Evolutionary conservation across 1,140 invertebrate species (phyloP), one percentile per base, ranked within the genome.

Genomic region (Pectinophora gossypiella): DNA sequence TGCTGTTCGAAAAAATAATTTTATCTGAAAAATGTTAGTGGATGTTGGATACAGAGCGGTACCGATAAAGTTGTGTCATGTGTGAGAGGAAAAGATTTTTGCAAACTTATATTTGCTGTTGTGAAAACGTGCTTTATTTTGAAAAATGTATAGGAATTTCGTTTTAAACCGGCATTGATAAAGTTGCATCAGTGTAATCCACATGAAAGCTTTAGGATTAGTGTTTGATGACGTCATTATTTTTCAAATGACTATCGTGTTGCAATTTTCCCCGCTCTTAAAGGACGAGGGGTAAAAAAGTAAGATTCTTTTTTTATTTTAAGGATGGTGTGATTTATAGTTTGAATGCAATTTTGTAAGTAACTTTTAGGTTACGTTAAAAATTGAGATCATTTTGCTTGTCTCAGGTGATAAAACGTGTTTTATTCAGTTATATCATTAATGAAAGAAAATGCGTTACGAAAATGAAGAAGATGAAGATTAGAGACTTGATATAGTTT

Each of bases 141-240:
- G n/a, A n/a, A n/a, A n/a, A n/a, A n/a, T n/a, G n/a, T n/a, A n/a
- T n/a, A n/a, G n/a, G n/a, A n/a, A n/a, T n/a, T n/a, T n/a, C n/a
- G n/a, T n/a, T n/a, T n/a, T n/a, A n/a, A n/a, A 32, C 2, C n/a
- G 27, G 22, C n/a, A 12, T 32, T 32, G 2, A 1, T 32, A 32
- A 32, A n/a, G 9, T 32, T 32, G 27, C n/a, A 12, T n/a, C 9
- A 32, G 27, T 71, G 71, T 78, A 86, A 86, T 86, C 81, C 83
- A 85, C 81, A 85, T 85, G 81, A 86, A 86, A 86, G 83, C 83
- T 84, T 79, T 80, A 58, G 76, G 83, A 86, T 86, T 86, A 86
- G 83, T 81, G 83, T 86, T 85, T 86, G 81, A 86, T 86, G 83
- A 86, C 79, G 78, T 86, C 83, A 86, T 86, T 86, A 86, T 86